Conservation (phyloP, 2,888 invertebrate genomes). For the Helobdella robusta region DNA sequence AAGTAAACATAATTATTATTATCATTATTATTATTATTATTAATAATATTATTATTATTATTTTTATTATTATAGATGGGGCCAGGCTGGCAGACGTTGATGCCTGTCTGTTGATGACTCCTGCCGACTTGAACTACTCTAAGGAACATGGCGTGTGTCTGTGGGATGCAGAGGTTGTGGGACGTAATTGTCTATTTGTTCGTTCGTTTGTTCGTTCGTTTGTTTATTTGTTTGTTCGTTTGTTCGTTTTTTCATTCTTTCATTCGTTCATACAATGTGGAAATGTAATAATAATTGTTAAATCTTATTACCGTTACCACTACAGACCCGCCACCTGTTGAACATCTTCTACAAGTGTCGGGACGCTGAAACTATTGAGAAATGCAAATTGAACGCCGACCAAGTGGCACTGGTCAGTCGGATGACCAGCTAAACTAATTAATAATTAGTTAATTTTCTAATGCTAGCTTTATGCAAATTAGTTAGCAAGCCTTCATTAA, state of each 20-base stretch:
- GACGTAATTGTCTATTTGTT: neutral
- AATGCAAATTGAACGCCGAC: slow-evolving; percentile 17
- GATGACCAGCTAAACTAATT: too few relatives aligned
- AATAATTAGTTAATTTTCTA: too few relatives aligned
- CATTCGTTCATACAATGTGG: neutral
- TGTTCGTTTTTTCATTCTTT: neutral
- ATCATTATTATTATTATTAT: neutral
- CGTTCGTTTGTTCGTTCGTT: neutral
- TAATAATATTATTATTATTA: neutral
- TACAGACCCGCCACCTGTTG: neutral
- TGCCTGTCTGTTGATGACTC: slow-evolving; percentile 46
- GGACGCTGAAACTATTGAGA: neutral
- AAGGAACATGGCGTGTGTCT: slow-evolving; percentile 50
- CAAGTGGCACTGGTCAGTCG: slow-evolving; percentile 24
- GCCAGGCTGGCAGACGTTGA: slow-evolving; percentile 35
- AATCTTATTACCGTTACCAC: neutral
- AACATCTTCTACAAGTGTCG: slow-evolving; percentile 27
- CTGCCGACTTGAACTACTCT: slow-evolving; percentile 43
- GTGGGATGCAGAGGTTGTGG: slow-evolving; percentile 40
- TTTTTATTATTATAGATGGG: slow-evolving; percentile 19
- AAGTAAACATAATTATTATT: slow-evolving; percentile 7
- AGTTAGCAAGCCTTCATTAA: too few relatives aligned
- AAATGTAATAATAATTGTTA: neutral
- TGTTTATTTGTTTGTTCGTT: neutral
- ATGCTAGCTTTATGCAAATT: too few relatives aligned